Conservation (phyloP, 2,113 vertebrate species). For the Gallinago undulata region DNA sequence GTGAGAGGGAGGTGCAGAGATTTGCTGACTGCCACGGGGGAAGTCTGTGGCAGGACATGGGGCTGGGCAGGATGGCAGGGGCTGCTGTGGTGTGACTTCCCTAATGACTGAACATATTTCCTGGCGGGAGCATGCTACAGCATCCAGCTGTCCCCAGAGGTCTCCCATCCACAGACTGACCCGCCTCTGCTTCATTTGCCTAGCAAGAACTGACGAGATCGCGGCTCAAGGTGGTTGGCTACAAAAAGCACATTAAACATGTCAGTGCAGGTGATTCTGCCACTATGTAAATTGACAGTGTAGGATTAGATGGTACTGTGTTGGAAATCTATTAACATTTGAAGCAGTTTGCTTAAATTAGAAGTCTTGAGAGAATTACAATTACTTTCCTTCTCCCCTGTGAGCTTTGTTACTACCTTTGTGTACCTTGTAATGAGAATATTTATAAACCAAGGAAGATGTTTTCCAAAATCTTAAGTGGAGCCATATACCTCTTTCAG, state of each 20-base stretch:
- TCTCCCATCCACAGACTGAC: neutral
- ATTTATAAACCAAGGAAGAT: neutral
- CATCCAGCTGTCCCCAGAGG: neutral
- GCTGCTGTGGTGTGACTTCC: accelerated
- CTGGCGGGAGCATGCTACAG: neutral
- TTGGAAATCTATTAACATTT: slow-evolving; percentile 68
- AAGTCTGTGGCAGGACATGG: neutral
- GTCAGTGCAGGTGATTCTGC: slow-evolving; percentile 42
- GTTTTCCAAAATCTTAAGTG: neutral
- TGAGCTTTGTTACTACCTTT: slow-evolving; percentile 14
- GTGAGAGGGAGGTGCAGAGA: accelerated
- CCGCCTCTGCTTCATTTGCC: neutral
- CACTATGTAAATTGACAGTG: slow-evolving; percentile 22
- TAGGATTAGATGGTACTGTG: slow-evolving; percentile 7
- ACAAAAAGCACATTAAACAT: slow-evolving; percentile 45
- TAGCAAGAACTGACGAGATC: slow-evolving; percentile 55
- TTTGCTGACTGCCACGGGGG: accelerated
- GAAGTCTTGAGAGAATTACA: slow-evolving; percentile 54
- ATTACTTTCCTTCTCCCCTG: slow-evolving; percentile 22
- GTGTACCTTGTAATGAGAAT: neutral
- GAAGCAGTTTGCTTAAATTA: slow-evolving; percentile 49
- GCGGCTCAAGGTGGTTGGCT: neutral
- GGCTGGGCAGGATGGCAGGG: neutral
- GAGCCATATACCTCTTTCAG: neutral
- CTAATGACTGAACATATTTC: neutral